Evolutionary conservation across 2,888 invertebrate genomes (phyloP).

Genomic region (Drosophila bunnanda): DNA sequence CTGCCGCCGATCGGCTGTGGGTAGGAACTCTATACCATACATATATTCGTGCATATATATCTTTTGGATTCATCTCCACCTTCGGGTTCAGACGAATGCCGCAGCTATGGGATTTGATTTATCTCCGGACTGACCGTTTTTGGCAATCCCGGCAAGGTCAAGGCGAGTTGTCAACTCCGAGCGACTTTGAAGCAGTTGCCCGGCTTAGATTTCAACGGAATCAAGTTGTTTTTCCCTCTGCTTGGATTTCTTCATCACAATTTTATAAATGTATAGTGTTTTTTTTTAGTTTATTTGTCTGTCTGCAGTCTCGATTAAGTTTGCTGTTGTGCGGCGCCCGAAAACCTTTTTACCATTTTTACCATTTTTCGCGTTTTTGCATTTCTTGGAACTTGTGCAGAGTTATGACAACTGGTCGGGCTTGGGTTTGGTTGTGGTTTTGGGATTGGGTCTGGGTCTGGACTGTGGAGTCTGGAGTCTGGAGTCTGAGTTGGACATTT

Average conservation of each 20-base stretch:
- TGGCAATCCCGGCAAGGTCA: conserved; percentile 72
- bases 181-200: conserved; percentile 46
- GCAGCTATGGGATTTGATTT: conserved; percentile 58
- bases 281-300: conserved; percentile 22
- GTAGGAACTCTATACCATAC: conserved; percentile 9
- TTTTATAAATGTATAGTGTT: conserved; percentile 4
- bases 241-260: conserved; percentile 25
- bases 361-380: conserved; percentile 52
- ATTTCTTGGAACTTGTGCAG: conserved; percentile 68
- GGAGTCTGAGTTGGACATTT: conserved; percentile 23
- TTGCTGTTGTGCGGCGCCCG: conserved; percentile 54
- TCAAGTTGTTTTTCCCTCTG: conserved; percentile 41
- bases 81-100: conserved; percentile 32
- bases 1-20: conserved; percentile 42
- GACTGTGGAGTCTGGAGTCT: conserved; percentile 2
- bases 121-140: conserved; percentile 68
- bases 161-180: conserved; percentile 72
- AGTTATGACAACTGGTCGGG: conserved; percentile 66
- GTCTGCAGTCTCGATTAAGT: conserved; percentile 75
- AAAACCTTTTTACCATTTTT: conserved; percentile 48
- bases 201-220: conserved; percentile 73
- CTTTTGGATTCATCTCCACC: conserved; percentile 31
- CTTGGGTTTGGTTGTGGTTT: not conserved
- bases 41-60: conserved; percentile 5
- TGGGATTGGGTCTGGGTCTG: conserved; percentile 9